Base-by-base conservation (phyloP, 2,797 vertebrate species). In the Propithecus perrieri region DNA sequence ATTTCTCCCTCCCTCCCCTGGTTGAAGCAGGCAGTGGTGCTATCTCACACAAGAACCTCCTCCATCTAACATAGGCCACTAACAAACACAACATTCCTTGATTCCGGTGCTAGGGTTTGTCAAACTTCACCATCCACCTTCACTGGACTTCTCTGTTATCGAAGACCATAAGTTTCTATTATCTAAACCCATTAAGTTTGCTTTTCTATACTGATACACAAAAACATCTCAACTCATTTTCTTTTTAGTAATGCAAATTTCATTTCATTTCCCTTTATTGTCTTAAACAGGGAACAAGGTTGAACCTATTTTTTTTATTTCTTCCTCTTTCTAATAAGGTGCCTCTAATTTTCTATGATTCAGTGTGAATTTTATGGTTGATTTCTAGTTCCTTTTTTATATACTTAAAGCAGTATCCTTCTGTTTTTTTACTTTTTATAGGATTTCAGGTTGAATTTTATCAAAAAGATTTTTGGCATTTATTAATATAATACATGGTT, bases 371-470 rank as follows among this genome's bases (percentile, higher is more conserved):
- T 96, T 89, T 72, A 46, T 80, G 72, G 7, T 50, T 94, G 65
- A 94, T 57, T 90, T 85, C 24, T 24, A 43, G 65, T 93, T 95
- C 3, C 11, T 81, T 92, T 43, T 91, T 28, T 4, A n/a, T 48
- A 41, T 53, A 72, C 22, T 59, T 92, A 83, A 81, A 75, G 12
- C 59, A 81, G 3, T 63, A 35, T 69, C 7, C 35, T 80, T 75
- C 30, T 84, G 17, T n/a, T 94, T 35, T 79, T 74, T 80, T 69
- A 35, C 15, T 41, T 69, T 72, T 69, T 59, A 87, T 41, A 94
- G 63, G 11, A 85, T 91, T 95, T 95, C 24, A 63, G 28, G 5
- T 84, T 95, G 61, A 57, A 81, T 94, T 87, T 90, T 88, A 53
- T 38, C 7, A 84, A 78, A 85, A 63, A 13, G 0, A 4, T 41